phyloP scores from a whole-genome alignment of 64 coral and sea anemone species.

The Catalaphyllia jardinei region DNA sequence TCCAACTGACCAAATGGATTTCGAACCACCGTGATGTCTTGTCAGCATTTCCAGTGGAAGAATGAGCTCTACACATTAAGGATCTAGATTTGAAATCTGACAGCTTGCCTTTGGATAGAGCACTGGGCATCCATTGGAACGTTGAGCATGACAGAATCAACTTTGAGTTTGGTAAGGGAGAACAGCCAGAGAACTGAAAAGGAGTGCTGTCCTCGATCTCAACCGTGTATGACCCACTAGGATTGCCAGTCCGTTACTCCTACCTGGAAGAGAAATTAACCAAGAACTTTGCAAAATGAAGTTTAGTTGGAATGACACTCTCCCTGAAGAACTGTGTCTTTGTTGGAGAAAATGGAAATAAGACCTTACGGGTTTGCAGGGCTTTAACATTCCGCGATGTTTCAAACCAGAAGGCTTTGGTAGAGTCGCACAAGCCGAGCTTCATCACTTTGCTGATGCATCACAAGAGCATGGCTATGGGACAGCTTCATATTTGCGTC shows the following conservation, averaged over 20 bases:
- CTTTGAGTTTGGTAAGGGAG: neutral
- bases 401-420: conserved; percentile 25
- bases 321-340: conserved; percentile 14
- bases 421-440: conserved; percentile 5
- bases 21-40: conserved; percentile 45
- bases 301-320: conserved; percentile 28
- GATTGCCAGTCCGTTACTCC: conserved; percentile 54
- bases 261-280: conserved; percentile 59
- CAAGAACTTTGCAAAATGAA: conserved; percentile 58
- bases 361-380: neutral
- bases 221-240: conserved; percentile 60
- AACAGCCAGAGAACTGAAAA: conserved; percentile 31
- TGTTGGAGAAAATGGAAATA: conserved; percentile 51
- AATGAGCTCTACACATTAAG: conserved; percentile 46
- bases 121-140: conserved; percentile 60
- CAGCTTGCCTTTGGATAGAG: conserved; percentile 51
- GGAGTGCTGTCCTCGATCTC: conserved; percentile 63
- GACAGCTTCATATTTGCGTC: too few relatives aligned
- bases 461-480: too few relatives aligned
- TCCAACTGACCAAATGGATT: conserved; percentile 56
- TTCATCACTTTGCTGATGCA: conserved; percentile 72
- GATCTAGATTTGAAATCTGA: conserved; percentile 54
- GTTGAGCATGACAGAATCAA: conserved; percentile 36
- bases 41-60: conserved; percentile 40
- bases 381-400: conserved; percentile 29